These are phyloP conservation scores for Caenorhabditis becei DNA, from an alignment of 2,888 invertebrate species.

Conservation along the genomic window DNA sequence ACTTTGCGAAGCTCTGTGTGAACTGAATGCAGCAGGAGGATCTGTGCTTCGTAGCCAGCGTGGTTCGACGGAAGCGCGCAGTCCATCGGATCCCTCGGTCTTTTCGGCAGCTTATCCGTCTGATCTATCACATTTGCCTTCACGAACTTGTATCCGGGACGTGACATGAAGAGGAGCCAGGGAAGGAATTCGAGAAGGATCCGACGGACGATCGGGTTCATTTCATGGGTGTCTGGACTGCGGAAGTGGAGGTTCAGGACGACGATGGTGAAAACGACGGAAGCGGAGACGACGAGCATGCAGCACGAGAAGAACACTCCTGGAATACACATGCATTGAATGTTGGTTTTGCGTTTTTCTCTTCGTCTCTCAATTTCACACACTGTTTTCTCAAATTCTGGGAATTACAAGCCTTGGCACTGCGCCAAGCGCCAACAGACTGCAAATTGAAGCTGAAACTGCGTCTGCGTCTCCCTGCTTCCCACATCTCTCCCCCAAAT, in stretches of 20 bases:
- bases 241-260: conserved; percentile 79
- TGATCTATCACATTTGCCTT: conserved; percentile 61
- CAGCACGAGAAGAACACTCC: conserved; percentile 80
- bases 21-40: conserved; percentile 73
- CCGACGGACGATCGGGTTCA: conserved; percentile 69
- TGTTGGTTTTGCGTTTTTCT: background rate
- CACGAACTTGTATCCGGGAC: conserved; percentile 75
- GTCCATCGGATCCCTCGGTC: conserved; percentile 59
- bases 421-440: too few relatives aligned
- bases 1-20: conserved; percentile 74
- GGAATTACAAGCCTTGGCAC: background rate
- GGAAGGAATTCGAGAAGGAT: conserved; percentile 79
- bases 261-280: conserved; percentile 79
- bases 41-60: conserved; percentile 75
- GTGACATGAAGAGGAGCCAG: conserved; percentile 78
- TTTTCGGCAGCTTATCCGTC: conserved; percentile 54
- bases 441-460: too few relatives aligned
- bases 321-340: conserved; percentile 15
- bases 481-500: conserved; percentile 13
- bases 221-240: conserved; percentile 76
- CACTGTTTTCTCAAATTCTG: background rate
- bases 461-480: conserved; percentile 10
- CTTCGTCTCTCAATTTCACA: too few relatives aligned
- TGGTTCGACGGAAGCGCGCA: conserved; percentile 64
- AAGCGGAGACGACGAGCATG: conserved; percentile 79